A percentile compares a stretch with the other conserved stretches of the same genome.
Conservation (phyloP, 2,113 vertebrate genomes). For the Onychostoma macrolepis region DNA sequence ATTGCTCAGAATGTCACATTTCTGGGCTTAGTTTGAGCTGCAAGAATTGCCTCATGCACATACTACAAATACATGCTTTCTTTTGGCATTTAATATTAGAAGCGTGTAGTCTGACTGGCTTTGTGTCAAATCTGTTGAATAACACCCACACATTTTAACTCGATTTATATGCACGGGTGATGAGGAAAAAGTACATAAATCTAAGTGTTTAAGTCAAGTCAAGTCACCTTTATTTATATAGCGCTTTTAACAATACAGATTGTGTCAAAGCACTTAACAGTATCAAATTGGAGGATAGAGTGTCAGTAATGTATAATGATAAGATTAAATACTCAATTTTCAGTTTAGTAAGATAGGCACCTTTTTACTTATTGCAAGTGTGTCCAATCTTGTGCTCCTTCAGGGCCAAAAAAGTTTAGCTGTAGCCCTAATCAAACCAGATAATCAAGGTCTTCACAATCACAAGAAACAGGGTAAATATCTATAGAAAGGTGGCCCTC, state of each 20-base stretch:
- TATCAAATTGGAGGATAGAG: too few relatives aligned
- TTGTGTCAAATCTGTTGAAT: conserved; percentile 1
- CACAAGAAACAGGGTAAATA: neutral
- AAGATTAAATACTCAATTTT: too few relatives aligned
- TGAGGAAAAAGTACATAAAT: neutral
- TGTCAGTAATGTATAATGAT: too few relatives aligned
- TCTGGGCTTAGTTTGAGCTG: conserved; percentile 68
- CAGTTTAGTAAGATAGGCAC: neutral
- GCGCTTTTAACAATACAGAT: too few relatives aligned
- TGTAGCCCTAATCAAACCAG: neutral
- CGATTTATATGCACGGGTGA: neutral
- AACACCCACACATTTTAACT: conserved; percentile 20
- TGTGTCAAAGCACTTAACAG: too few relatives aligned
- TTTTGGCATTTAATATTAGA: neutral
- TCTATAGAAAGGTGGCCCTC: neutral
- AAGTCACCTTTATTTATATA: too few relatives aligned
- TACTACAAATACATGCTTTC: conserved; percentile 31
- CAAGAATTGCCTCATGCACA: conserved; percentile 48
- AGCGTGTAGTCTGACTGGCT: neutral
- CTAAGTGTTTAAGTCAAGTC: too few relatives aligned
- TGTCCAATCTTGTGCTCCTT: neutral
- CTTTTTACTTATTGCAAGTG: neutral
- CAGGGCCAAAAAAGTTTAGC: neutral
- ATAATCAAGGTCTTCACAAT: neutral
- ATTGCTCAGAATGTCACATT: conserved; percentile 73